These are phyloP conservation scores for Megaleporinus macrocephalus DNA, from an alignment of 2,113 vertebrate species.

Conservation along the genomic window DNA sequence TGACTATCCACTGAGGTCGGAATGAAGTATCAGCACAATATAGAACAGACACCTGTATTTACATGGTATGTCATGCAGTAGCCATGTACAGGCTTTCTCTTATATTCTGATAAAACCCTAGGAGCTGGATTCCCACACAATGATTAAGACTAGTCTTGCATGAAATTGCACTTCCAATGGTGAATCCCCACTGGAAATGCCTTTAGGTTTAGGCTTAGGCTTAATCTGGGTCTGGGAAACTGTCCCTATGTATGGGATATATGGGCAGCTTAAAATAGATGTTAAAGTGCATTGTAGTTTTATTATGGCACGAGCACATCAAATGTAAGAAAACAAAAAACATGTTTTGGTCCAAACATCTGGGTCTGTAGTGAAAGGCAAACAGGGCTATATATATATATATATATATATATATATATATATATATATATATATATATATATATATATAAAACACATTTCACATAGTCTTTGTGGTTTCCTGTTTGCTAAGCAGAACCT, in stretches of 20 bases:
- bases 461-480: constrained; percentile 69
- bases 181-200: too few relatives aligned
- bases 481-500: constrained; percentile 95
- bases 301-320: constrained; percentile 56
- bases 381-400: constrained; percentile 7
- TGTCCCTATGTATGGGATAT: constrained; percentile 16
- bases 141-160: too few relatives aligned
- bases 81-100: constrained; percentile 24
- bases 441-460: not conserved
- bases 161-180: too few relatives aligned
- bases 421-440: not conserved
- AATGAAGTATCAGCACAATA: constrained; percentile 45
- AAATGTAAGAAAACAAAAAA: constrained; percentile 47
- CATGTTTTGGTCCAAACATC: constrained; percentile 57
- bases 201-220: too few relatives aligned
- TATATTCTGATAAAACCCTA: constrained; percentile 10
- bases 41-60: constrained; percentile 38
- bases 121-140: too few relatives aligned
- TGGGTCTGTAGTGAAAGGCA: constrained; percentile 48
- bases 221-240: too few relatives aligned
- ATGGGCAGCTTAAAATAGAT: not conserved
- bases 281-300: constrained; percentile 65
- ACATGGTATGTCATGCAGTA: constrained; percentile 26
- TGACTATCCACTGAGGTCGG: constrained; percentile 26
- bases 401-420: not conserved